phyloP scores from a whole-genome alignment of 2,113 vertebrate species.

The Phylloscopus trochiloides region DNA sequence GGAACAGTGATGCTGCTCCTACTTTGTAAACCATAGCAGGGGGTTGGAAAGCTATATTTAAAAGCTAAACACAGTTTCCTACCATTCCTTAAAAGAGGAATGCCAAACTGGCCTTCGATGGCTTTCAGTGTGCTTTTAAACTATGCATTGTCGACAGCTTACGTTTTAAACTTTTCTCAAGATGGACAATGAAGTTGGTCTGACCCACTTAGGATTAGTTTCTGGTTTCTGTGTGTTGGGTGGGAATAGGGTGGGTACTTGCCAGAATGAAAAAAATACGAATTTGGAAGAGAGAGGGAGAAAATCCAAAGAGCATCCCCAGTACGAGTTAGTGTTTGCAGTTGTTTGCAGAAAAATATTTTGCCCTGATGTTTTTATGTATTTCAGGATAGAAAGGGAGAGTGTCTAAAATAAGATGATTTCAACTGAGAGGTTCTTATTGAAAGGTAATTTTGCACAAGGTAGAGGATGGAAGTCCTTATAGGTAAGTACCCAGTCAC shows the following conservation, averaged over 20 bases:
- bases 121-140: neutral
- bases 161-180: neutral
- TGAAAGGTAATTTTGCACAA: neutral
- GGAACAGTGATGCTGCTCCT: neutral
- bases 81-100: neutral
- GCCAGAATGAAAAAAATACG: neutral
- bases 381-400: neutral
- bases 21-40: neutral
- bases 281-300: neutral
- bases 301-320: neutral
- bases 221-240: neutral
- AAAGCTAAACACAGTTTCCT: constrained; percentile 9
- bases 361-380: neutral
- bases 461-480: neutral
- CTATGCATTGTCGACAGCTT: neutral
- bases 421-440: neutral
- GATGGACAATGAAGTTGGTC: neutral
- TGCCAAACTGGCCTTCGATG: neutral
- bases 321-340: neutral
- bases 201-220: neutral
- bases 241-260: neutral
- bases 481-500: neutral
- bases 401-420: neutral
- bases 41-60: constrained; percentile 5
- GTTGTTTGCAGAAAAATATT: neutral